These are phyloP conservation scores for Patiria pectinifera DNA, from an alignment of 53 echinoderm and acorn worm species.

Conservation along the genomic window DNA sequence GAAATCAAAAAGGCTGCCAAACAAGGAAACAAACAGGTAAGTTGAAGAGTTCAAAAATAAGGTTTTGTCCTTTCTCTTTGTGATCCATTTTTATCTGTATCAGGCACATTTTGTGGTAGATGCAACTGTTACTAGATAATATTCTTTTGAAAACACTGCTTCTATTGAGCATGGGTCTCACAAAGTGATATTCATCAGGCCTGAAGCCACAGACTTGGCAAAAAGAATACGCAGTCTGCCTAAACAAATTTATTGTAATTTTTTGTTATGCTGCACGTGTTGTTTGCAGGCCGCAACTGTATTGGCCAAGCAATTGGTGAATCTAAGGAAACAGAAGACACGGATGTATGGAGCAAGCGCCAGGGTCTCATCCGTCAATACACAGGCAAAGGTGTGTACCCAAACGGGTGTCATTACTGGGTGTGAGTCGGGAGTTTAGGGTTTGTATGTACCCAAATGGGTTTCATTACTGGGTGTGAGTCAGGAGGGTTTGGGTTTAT, in stretches of 20 bases:
- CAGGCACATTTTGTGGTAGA: too few relatives aligned
- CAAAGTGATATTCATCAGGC: too few relatives aligned
- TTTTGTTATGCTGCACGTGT: too few relatives aligned
- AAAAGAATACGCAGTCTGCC: too few relatives aligned
- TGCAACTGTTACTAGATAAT: too few relatives aligned
- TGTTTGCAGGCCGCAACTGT: constrained; percentile 78
- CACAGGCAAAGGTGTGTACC: constrained; percentile 86
- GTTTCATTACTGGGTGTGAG: background rate
- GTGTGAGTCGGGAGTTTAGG: background rate
- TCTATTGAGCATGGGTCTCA: too few relatives aligned
- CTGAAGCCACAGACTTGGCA: too few relatives aligned
- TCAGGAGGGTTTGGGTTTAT: too few relatives aligned
- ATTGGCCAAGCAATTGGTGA: constrained; percentile 92
- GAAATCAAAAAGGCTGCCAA: constrained; percentile 98
- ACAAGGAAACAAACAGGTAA: constrained; percentile 93
- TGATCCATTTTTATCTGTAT: background rate
- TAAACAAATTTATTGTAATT: too few relatives aligned
- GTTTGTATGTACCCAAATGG: background rate
- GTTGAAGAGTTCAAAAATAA: constrained; percentile 3
- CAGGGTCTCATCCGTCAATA: constrained; percentile 84
- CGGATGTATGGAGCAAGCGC: constrained; percentile 90
- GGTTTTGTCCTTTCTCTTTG: background rate
- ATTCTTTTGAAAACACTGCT: too few relatives aligned
- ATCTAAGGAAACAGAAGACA: constrained; percentile 92
- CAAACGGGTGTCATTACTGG: background rate